phyloP scores from a whole-genome alignment of 2,113 vertebrate genomes.

The Centropus unirufus region DNA sequence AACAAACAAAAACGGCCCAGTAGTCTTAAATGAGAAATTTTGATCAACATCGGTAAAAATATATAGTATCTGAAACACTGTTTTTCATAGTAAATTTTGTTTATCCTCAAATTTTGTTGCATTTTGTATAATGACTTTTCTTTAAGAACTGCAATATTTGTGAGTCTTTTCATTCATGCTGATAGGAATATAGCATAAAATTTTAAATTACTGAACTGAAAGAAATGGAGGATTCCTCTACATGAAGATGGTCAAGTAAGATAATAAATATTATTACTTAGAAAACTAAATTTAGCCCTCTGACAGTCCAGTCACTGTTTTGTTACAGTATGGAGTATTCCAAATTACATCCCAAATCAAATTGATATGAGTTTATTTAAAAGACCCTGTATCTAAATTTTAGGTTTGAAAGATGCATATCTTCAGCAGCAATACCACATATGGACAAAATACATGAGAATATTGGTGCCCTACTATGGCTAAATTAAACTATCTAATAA shows the following conservation, averaged over 20 bases:
- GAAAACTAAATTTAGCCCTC: background rate
- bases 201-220: background rate
- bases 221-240: background rate
- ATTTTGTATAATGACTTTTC: background rate
- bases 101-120: background rate
- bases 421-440: background rate
- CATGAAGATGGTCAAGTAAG: background rate
- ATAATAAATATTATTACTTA: background rate
- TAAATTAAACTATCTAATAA: background rate
- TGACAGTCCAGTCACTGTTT: background rate
- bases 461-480: background rate
- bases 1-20: background rate
- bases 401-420: background rate
- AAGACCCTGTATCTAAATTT: background rate
- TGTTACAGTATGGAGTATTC: background rate
- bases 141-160: background rate
- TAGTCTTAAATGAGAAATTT: background rate
- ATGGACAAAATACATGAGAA: background rate
- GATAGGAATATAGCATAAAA: background rate
- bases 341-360: background rate
- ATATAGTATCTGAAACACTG: rapidly evolving
- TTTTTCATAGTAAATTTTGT: background rate
- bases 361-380: background rate
- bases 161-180: background rate
- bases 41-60: background rate